Evolutionary conservation across 2,113 vertebrate species (phyloP).

Genomic region (Falcunculus frontatus): DNA sequence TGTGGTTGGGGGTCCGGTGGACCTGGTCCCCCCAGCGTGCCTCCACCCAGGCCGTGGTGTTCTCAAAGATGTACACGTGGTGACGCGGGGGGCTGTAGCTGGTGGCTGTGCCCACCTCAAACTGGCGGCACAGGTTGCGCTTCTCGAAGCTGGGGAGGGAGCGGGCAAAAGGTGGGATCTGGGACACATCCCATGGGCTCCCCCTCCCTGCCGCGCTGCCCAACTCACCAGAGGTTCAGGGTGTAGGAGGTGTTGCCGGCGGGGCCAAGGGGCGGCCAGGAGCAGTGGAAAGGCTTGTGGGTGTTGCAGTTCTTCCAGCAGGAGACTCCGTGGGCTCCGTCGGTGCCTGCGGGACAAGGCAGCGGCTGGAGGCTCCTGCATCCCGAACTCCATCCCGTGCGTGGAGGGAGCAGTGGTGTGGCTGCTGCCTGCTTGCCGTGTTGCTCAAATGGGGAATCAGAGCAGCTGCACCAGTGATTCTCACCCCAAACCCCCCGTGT

Average conservation of each 20-base stretch:
- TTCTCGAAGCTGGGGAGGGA: neutral
- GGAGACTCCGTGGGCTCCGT: neutral
- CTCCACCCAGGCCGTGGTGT: slow-evolving; percentile 60
- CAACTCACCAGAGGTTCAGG: slow-evolving; percentile 65
- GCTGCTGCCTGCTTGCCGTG: fast-evolving
- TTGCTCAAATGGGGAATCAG: too few relatives aligned
- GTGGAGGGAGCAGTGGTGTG: fast-evolving
- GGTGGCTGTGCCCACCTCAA: fast-evolving
- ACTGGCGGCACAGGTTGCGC: fast-evolving
- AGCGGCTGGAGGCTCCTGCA: fast-evolving
- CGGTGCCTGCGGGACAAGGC: neutral
- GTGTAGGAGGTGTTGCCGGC: slow-evolving; percentile 1
- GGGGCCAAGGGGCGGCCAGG: slow-evolving; percentile 31
- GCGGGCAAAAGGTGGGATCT: fast-evolving
- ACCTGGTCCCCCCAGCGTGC: neutral
- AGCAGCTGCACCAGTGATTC: neutral
- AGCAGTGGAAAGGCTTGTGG: neutral
- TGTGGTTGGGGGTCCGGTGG: slow-evolving; percentile 7
- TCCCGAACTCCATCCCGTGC: neutral
- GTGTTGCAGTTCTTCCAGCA: slow-evolving; percentile 48
- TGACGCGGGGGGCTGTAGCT: fast-evolving
- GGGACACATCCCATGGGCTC: neutral
- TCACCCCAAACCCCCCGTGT: neutral
- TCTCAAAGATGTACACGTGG: neutral
- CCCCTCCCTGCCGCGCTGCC: fast-evolving